Percentiles rank a stretch among this genome's conserved stretches.
phyloP scores from a whole-genome alignment of 1,140 invertebrate species.

The Coboldia fuscipes region DNA sequence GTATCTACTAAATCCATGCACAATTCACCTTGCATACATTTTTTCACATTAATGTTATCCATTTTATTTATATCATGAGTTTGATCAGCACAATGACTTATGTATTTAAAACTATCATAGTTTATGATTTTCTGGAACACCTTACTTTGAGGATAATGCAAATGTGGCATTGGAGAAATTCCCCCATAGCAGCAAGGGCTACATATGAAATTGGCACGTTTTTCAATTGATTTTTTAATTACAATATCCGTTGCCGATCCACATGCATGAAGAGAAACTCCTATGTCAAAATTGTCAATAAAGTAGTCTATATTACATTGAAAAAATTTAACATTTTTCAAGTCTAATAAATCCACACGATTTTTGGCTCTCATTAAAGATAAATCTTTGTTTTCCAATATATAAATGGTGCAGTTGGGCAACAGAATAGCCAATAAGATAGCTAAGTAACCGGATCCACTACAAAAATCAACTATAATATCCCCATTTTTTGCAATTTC shows the following conservation, averaged over 20 bases:
- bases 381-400: slow-evolving; percentile 85
- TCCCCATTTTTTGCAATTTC: slow-evolving; percentile 34
- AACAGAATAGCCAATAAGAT: slow-evolving; percentile 63
- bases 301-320: slow-evolving; percentile 80
- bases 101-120: slow-evolving; percentile 47
- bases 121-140: slow-evolving; percentile 21
- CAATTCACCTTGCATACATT: slow-evolving; percentile 44
- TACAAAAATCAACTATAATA: slow-evolving; percentile 84
- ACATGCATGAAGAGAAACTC: slow-evolving; percentile 79
- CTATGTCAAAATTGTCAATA: slow-evolving; percentile 55
- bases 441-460: slow-evolving; percentile 80
- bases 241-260: slow-evolving; percentile 88
- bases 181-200: slow-evolving; percentile 92
- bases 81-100: slow-evolving; percentile 79
- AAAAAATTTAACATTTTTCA: slow-evolving; percentile 59
- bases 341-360: slow-evolving; percentile 39
- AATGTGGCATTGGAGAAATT: slow-evolving; percentile 41
- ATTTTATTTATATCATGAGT: slow-evolving; percentile 48
- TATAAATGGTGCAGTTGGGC: slow-evolving; percentile 48
- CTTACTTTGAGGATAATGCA: slow-evolving; percentile 49
- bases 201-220: slow-evolving; percentile 62
- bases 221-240: slow-evolving; percentile 55
- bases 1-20: slow-evolving; percentile 81
- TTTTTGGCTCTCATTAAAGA: slow-evolving; percentile 53
- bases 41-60: slow-evolving; percentile 21